phyloP scores from a whole-genome alignment of 2,113 vertebrate species.

The Colistium nudipinnis region DNA sequence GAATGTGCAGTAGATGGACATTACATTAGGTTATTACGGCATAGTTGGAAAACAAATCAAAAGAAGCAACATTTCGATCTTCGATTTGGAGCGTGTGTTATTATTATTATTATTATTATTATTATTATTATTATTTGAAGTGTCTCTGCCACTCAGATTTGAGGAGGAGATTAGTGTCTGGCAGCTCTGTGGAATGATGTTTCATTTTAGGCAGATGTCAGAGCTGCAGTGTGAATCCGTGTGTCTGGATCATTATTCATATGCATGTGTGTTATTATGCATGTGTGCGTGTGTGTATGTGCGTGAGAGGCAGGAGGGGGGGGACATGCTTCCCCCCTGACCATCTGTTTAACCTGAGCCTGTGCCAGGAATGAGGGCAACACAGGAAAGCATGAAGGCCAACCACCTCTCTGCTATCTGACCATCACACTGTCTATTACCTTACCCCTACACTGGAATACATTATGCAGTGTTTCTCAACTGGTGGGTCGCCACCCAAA shows the following conservation, averaged over 20 bases:
- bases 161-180: background rate
- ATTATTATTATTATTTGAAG: background rate
- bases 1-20: background rate
- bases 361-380: constrained; percentile 61
- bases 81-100: too few species aligned
- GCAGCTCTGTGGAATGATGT: background rate
- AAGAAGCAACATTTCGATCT: too few species aligned
- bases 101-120: too few species aligned
- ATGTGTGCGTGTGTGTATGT: constrained; percentile 14
- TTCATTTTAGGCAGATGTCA: constrained; percentile 37
- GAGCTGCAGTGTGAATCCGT: constrained; percentile 19
- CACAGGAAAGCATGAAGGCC: constrained; percentile 20
- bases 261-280: constrained; percentile 4
- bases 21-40: background rate
- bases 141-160: background rate
- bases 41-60: background rate
- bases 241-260: constrained; percentile 5
- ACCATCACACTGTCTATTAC: constrained; percentile 16
- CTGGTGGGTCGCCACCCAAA: too few species aligned
- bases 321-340: constrained; percentile 39
- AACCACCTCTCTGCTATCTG: background rate
- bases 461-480: too few species aligned
- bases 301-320: background rate
- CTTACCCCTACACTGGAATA: too few species aligned
- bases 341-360: constrained; percentile 74